A percentile compares a stretch with the other conserved stretches of the same genome.
These are phyloP conservation scores for Uropsilus gracilis DNA, from an alignment of 2,113 vertebrate genomes.

Conservation along the genomic window DNA sequence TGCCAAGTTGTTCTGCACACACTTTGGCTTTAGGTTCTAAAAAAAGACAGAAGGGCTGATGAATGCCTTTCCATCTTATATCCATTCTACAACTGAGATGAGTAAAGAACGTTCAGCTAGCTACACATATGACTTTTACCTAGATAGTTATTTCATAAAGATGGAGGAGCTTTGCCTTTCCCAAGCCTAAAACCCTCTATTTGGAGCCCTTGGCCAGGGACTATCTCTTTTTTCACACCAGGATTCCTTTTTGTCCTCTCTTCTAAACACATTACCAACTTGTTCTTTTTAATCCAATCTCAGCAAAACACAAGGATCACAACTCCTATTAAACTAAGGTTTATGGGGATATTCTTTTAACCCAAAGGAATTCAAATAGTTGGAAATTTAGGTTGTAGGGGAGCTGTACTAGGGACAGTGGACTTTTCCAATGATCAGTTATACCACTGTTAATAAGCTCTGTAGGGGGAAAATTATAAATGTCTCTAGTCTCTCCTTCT, in stretches of 20 bases:
- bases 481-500: background rate
- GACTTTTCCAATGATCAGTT: background rate
- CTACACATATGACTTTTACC: constrained; percentile 6
- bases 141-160: background rate
- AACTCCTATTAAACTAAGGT: background rate
- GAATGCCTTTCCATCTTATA: constrained; percentile 11
- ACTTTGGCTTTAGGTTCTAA: constrained; percentile 16
- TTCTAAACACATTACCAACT: background rate
- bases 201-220: background rate
- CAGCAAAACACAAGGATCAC: background rate
- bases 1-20: constrained; percentile 60
- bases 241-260: background rate
- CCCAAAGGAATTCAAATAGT: constrained; percentile 35
- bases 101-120: background rate
- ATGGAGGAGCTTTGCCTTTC: background rate
- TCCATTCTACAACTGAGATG: constrained; percentile 46
- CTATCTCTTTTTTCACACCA: background rate
- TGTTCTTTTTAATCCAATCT: constrained; percentile 17
- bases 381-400: constrained; percentile 16
- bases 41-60: background rate
- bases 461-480: background rate
- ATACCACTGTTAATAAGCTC: background rate
- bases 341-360: background rate
- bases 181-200: background rate
- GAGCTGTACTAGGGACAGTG: background rate